These are phyloP conservation scores for Pollenia labialis DNA, from an alignment of 2,888 invertebrate species.

Conservation along the genomic window DNA sequence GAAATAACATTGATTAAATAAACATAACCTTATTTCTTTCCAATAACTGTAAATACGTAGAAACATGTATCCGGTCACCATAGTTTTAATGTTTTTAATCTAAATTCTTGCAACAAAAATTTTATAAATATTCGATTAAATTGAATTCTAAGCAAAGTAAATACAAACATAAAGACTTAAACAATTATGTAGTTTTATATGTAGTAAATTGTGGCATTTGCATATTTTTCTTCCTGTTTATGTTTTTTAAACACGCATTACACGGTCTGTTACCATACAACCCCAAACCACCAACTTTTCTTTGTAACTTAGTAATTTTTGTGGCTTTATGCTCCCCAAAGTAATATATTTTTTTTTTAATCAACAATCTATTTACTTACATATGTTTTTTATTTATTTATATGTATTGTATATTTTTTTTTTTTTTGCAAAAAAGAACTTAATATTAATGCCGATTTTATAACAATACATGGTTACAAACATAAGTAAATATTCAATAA, in stretches of 20 bases:
- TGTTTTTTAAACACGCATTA: constrained; percentile 81
- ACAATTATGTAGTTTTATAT: constrained; percentile 52
- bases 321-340: background rate
- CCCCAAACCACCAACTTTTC: background rate
- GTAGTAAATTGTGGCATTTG: background rate
- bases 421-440: constrained; percentile 6
- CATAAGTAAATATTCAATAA: background rate
- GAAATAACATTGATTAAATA: constrained; percentile 40
- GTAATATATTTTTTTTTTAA: constrained; percentile 13
- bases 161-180: constrained; percentile 19
- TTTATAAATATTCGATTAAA: constrained; percentile 61
- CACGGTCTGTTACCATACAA: constrained; percentile 83
- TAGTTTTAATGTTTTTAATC: constrained; percentile 57
- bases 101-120: constrained; percentile 38
- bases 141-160: constrained; percentile 64
- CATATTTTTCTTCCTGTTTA: constrained; percentile 46
- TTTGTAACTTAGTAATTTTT: background rate
- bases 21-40: constrained; percentile 41
- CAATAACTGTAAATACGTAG: constrained; percentile 12
- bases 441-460: constrained; percentile 34
- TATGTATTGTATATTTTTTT: constrained; percentile 1
- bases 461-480: constrained; percentile 9
- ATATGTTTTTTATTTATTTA: constrained; percentile 56
- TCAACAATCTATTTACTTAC: constrained; percentile 40
- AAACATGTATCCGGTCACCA: constrained; percentile 59